These are phyloP conservation scores for Amphimedon queenslandica DNA, from an alignment of 37 sponge, comb jelly and placozoan genomes.

Conservation along the genomic window DNA sequence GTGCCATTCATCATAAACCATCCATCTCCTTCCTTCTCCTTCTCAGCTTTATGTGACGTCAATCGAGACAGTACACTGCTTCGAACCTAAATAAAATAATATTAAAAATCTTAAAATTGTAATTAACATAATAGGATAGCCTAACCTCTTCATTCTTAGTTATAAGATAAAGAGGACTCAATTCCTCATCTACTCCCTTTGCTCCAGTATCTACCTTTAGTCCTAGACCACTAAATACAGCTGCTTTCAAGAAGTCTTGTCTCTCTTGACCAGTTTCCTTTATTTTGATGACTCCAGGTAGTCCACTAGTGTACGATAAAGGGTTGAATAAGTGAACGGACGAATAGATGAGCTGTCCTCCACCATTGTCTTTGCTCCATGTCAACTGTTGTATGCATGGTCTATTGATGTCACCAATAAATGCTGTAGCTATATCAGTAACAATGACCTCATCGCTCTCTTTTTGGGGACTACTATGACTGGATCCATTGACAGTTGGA, in stretches of 20 bases:
- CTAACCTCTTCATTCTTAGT: neutral
- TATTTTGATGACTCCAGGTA: neutral
- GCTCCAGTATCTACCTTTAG: too few species aligned
- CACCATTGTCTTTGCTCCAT: neutral
- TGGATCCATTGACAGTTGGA: neutral
- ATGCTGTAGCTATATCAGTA: neutral
- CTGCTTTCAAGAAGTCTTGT: neutral
- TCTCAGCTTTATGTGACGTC: neutral
- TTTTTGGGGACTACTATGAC: too few species aligned
- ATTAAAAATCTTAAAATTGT: neutral
- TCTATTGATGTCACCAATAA: neutral
- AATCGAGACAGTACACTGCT: neutral
- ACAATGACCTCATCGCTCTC: too few species aligned
- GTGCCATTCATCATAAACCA: neutral
- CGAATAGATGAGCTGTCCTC: neutral
- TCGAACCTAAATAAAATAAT: too few species aligned
- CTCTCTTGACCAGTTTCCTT: conserved; percentile 9
- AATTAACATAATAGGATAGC: neutral
- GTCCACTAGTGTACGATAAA: neutral
- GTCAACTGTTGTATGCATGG: too few species aligned
- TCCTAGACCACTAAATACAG: too few species aligned
- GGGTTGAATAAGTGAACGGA: neutral
- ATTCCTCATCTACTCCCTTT: too few species aligned
- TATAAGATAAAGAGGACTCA: neutral
- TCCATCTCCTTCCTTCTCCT: neutral